Evolutionary conservation across 1,140 invertebrate species (phyloP).

Genomic region (Aleiodes sp.): DNA sequence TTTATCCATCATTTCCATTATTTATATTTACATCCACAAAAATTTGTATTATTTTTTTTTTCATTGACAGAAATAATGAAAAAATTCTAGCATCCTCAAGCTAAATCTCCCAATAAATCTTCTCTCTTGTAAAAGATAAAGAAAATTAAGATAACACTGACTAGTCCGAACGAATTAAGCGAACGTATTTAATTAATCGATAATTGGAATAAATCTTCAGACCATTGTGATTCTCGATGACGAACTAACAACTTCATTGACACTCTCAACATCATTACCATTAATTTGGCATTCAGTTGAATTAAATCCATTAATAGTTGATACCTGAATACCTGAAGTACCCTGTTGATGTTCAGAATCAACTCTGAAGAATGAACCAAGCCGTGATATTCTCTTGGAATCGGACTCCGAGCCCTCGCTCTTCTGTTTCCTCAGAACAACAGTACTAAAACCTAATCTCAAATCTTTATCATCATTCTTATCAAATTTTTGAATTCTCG

Average conservation of each 20-base stretch:
- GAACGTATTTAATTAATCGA: background rate
- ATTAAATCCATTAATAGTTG: constrained; percentile 35
- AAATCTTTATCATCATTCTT: constrained; percentile 37
- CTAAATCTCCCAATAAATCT: background rate
- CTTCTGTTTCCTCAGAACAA: constrained; percentile 46
- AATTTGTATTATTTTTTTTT: background rate
- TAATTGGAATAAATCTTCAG: constrained; percentile 40
- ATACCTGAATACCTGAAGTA: constrained; percentile 26
- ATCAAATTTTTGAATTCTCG: constrained; percentile 53
- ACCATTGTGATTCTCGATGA: constrained; percentile 57
- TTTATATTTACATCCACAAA: constrained; percentile 4
- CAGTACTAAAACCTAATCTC: constrained; percentile 38
- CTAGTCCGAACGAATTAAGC: background rate
- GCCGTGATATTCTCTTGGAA: constrained; percentile 64
- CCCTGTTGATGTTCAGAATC: constrained; percentile 43
- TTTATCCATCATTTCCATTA: background rate
- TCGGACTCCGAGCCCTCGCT: constrained; percentile 25
- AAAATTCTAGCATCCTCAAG: too few species aligned
- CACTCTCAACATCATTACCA: constrained; percentile 40
- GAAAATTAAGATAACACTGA: constrained; percentile 16
- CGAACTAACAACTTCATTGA: constrained; percentile 50
- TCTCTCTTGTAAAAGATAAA: background rate
- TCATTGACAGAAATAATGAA: constrained; percentile 7
- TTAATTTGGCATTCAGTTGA: too few species aligned
- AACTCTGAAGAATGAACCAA: constrained; percentile 64